Percentiles rank a stretch among this genome's conserved stretches.
Evolutionary conservation across 2,797 vertebrate genomes (phyloP).

Genomic region (Tragelaphus eurycerus): DNA sequence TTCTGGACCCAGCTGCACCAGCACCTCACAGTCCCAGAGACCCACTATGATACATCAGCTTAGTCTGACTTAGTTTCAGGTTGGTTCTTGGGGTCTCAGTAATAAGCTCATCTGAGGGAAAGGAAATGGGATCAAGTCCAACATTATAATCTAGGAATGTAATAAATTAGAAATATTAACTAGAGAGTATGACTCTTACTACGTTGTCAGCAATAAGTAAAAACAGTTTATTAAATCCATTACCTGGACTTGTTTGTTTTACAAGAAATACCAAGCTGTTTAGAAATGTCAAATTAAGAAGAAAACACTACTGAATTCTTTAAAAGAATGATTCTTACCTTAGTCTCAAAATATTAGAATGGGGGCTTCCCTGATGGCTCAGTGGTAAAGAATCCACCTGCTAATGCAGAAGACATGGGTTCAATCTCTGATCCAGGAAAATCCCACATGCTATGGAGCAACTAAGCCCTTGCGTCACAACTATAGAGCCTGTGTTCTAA

Average conservation of each 20-base stretch:
- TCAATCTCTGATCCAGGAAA: neutral
- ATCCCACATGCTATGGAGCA: neutral
- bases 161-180: slow-evolving; percentile 25
- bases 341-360: slow-evolving; percentile 1
- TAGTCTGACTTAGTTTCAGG: slow-evolving; percentile 8
- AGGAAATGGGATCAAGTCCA: neutral
- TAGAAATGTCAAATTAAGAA: slow-evolving; percentile 41
- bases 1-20: neutral
- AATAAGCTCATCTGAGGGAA: slow-evolving; percentile 14
- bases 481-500: neutral
- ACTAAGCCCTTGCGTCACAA: neutral
- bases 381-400: neutral
- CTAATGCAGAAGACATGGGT: neutral
- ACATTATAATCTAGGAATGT: slow-evolving; percentile 2
- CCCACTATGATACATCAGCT: neutral
- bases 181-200: neutral
- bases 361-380: neutral
- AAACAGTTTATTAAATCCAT: slow-evolving; percentile 14
- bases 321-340: slow-evolving; percentile 19
- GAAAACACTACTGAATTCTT: slow-evolving; percentile 8
- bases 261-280: slow-evolving; percentile 18
- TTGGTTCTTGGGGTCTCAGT: neutral
- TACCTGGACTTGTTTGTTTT: slow-evolving; percentile 15
- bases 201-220: neutral
- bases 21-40: neutral